Conservation (phyloP, 1,140 invertebrate genomes). For the Leptinotarsa defecta region DNA sequence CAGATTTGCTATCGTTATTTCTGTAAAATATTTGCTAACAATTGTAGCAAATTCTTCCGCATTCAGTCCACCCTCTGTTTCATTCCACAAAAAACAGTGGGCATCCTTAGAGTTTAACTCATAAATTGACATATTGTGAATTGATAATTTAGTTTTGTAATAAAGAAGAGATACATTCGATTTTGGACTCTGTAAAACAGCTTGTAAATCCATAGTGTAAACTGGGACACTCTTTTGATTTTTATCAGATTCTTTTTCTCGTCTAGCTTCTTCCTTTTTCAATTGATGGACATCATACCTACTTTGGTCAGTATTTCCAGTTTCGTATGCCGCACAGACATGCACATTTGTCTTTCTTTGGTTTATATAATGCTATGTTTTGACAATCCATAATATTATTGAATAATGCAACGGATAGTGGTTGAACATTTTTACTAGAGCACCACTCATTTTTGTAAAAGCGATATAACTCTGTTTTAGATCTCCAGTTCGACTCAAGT, state of each 20-base stretch:
- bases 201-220: conserved; percentile 37
- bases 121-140: conserved; percentile 17
- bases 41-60: conserved; percentile 28
- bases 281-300: background rate
- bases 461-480: background rate
- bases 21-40: conserved; percentile 12
- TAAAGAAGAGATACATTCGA: conserved; percentile 44
- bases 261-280: conserved; percentile 38
- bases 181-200: conserved; percentile 40
- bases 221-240: conserved; percentile 12
- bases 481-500: background rate
- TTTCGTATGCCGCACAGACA: conserved; percentile 3
- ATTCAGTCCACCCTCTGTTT: conserved; percentile 23
- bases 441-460: background rate
- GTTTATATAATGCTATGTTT: conserved; percentile 7
- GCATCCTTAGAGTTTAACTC: conserved; percentile 26
- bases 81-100: conserved; percentile 27
- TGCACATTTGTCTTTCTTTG: conserved; percentile 35
- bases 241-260: conserved; percentile 41
- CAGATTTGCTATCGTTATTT: background rate
- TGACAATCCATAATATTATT: background rate
- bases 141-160: conserved; percentile 40
- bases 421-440: background rate
- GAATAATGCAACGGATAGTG: conserved; percentile 11
- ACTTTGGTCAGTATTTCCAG: background rate